phyloP scores from a whole-genome alignment of 2,888 invertebrate species.

The Bembecia ichneumoniformis region DNA sequence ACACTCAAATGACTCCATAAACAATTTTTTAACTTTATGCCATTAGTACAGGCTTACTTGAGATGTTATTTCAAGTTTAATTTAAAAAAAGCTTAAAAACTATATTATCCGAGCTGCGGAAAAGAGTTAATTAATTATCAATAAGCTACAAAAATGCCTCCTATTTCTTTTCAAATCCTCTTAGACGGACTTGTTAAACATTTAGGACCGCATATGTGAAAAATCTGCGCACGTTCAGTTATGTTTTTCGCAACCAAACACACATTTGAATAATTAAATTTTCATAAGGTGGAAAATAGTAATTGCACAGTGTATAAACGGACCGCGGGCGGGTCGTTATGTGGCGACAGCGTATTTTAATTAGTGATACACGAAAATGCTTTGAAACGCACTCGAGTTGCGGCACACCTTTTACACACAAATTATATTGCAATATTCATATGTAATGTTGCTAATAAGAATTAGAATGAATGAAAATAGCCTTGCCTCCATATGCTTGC shows the following conservation, averaged over 20 bases:
- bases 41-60: no score
- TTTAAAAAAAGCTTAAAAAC: no score
- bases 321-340: constrained; percentile 34
- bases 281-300: constrained; percentile 48
- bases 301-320: constrained; percentile 27
- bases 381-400: constrained; percentile 41
- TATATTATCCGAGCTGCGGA: no score
- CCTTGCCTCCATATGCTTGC: no score
- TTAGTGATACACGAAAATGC: constrained; percentile 70
- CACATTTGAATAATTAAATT: constrained; percentile 28
- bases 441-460: background rate
- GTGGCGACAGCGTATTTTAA: constrained; percentile 65
- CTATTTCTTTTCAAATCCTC: no score
- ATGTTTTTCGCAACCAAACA: background rate
- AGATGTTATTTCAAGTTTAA: no score
- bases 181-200: no score
- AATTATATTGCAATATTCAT: background rate
- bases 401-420: background rate
- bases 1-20: constrained; percentile 78
- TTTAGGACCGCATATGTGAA: background rate
- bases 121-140: no score
- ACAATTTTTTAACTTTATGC: no score
- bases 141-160: no score
- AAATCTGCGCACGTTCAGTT: background rate
- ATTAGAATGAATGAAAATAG: background rate